Percentiles rank a stretch among this genome's conserved stretches.
These are phyloP conservation scores for Carduelis carduelis DNA, from an alignment of 2,797 vertebrate genomes.

Conservation along the genomic window DNA sequence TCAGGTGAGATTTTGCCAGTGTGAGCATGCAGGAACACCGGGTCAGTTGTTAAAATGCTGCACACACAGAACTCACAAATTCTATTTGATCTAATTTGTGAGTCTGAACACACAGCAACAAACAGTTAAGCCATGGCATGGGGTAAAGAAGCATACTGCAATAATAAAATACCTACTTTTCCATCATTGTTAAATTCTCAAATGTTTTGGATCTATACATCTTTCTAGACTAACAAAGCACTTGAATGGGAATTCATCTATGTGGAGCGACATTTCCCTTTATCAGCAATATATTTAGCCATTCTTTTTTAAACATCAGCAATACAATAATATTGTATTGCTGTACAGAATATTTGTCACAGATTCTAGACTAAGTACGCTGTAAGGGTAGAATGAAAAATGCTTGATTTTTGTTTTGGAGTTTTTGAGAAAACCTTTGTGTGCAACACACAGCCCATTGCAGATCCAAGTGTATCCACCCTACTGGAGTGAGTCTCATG, in stretches of 20 bases:
- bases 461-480: not conserved
- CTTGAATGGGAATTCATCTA: not conserved
- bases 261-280: not conserved
- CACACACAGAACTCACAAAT: not conserved
- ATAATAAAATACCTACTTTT: not conserved
- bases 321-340: not conserved
- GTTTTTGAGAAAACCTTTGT: not conserved
- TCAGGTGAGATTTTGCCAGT: not conserved
- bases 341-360: not conserved
- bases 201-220: not conserved
- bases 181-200: not conserved
- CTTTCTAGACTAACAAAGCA: not conserved
- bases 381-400: not conserved
- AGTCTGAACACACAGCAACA: not conserved
- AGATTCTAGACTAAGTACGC: not conserved
- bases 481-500: not conserved
- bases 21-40: not conserved
- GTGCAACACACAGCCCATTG: not conserved
- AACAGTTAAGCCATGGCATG: not conserved
- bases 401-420: not conserved
- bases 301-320: not conserved
- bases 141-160: not conserved
- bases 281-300: not conserved
- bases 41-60: not conserved
- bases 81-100: not conserved